phyloP scores from a whole-genome alignment of 2,113 vertebrate genomes.

The Vombatus ursinus region DNA sequence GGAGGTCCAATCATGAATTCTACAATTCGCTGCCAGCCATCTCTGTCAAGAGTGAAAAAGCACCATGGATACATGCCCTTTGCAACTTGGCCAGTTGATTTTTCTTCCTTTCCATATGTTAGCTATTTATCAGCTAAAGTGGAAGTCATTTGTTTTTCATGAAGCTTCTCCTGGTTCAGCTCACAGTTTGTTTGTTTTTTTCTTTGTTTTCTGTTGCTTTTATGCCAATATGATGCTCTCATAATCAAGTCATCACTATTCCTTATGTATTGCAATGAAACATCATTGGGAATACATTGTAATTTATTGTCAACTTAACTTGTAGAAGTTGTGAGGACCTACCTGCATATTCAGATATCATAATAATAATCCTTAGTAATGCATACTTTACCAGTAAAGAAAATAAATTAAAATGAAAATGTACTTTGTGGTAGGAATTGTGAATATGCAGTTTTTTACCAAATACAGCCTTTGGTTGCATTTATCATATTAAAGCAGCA shows the following conservation, averaged over 20 bases:
- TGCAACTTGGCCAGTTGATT: slow-evolving; percentile 66
- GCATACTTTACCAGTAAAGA: not conserved
- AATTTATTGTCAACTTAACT: not conserved
- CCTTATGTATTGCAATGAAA: not conserved
- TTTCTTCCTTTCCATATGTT: slow-evolving; percentile 38
- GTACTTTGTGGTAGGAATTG: not conserved
- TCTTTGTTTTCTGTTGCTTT: not conserved
- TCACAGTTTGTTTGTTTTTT: not conserved
- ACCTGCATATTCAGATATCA: not conserved
- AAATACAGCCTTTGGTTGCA: not conserved
- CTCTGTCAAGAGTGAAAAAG: slow-evolving; percentile 60
- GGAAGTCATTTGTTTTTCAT: slow-evolving; percentile 52
- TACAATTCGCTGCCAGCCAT: slow-evolving; percentile 50
- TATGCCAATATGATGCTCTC: not conserved
- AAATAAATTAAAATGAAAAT: not conserved
- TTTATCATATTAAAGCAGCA: not conserved
- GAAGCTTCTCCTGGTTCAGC: not conserved
- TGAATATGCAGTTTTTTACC: not conserved
- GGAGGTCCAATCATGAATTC: slow-evolving; percentile 38
- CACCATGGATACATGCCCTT: slow-evolving; percentile 66
- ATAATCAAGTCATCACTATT: not conserved
- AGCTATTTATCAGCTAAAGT: slow-evolving; percentile 60
- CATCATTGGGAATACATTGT: not conserved
- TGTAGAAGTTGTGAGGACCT: not conserved
- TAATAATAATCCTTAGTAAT: not conserved